phyloP scores from a whole-genome alignment of 2,888 invertebrate species.

The Fragum sueziense region DNA sequence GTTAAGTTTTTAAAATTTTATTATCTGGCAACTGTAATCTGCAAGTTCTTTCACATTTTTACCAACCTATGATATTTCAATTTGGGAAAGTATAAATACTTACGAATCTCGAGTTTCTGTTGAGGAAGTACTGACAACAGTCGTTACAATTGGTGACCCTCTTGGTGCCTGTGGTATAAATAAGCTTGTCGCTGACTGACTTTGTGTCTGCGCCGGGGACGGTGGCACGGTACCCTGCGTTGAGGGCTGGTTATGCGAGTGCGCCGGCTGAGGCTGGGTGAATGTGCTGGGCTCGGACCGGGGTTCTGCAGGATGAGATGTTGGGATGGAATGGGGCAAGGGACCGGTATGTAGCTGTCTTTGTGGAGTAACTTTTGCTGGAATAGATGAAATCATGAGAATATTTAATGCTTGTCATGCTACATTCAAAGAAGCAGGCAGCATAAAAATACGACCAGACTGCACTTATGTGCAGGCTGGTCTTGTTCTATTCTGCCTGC shows the following conservation, averaged over 20 bases:
- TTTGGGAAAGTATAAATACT: no score
- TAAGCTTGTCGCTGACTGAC: constrained; percentile 52
- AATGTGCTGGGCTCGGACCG: constrained; percentile 43
- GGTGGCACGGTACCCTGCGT: constrained; percentile 55
- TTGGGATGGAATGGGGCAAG: constrained; percentile 48
- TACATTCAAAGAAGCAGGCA: no score
- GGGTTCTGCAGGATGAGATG: constrained; percentile 38
- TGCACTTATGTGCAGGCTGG: no score
- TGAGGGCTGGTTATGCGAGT: constrained; percentile 39
- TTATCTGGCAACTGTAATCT: no score
- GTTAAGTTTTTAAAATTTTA: no score
- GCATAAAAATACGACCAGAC: no score
- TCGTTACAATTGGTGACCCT: constrained; percentile 46
- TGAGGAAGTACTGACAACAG: constrained; percentile 34
- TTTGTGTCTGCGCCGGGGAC: constrained; percentile 26
- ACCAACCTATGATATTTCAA: no score
- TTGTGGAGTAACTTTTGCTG: constrained; percentile 77
- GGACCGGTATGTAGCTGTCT: constrained; percentile 64
- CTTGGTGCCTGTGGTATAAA: constrained; percentile 61
- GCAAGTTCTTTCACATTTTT: no score
- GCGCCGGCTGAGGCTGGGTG: constrained; percentile 56
- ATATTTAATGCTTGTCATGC: no score
- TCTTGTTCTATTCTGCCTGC: no score
- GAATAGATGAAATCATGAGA: constrained; percentile 7
- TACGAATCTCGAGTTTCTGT: constrained; percentile 53